Conservation (phyloP, 2,797 vertebrate species). For the Pristis pectinata region DNA sequence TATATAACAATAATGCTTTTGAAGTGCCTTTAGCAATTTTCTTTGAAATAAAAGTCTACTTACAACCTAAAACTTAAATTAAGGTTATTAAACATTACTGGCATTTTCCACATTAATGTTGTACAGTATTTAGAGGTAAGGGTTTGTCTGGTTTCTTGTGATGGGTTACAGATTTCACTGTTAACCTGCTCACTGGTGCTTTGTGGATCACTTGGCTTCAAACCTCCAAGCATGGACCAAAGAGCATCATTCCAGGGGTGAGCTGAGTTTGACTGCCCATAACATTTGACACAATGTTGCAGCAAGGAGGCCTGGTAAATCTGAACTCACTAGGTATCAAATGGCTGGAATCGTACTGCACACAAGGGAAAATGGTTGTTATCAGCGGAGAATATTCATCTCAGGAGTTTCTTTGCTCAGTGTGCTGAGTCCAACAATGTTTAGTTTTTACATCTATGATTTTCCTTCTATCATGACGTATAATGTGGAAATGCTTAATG, state of each 20-base stretch:
- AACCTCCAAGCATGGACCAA: too few species aligned
- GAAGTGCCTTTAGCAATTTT: background rate
- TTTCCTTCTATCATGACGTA: too few species aligned
- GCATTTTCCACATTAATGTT: constrained; percentile 12
- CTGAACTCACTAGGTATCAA: too few species aligned
- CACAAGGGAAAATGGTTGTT: too few species aligned
- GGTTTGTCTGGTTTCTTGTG: background rate
- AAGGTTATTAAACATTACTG: constrained; percentile 19
- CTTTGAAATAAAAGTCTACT: background rate
- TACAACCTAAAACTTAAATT: constrained; percentile 11
- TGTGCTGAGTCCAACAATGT: background rate
- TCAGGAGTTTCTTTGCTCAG: background rate
- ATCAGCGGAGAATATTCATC: background rate
- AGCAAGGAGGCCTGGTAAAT: too few species aligned
- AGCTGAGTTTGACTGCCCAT: too few species aligned
- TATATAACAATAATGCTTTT: background rate
- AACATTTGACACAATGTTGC: background rate
- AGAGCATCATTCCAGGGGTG: too few species aligned
- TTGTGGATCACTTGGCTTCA: too few species aligned
- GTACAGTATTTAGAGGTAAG: background rate
- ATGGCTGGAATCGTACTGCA: too few species aligned
- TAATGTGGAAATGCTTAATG: too few species aligned
- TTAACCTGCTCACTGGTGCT: too few species aligned
- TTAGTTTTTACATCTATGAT: too few species aligned
- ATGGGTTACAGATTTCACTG: background rate